Percentiles rank a stretch among this genome's conserved stretches.
Conservation (phyloP, 1,140 invertebrate species). For the Anoplolepis gracilipes region DNA sequence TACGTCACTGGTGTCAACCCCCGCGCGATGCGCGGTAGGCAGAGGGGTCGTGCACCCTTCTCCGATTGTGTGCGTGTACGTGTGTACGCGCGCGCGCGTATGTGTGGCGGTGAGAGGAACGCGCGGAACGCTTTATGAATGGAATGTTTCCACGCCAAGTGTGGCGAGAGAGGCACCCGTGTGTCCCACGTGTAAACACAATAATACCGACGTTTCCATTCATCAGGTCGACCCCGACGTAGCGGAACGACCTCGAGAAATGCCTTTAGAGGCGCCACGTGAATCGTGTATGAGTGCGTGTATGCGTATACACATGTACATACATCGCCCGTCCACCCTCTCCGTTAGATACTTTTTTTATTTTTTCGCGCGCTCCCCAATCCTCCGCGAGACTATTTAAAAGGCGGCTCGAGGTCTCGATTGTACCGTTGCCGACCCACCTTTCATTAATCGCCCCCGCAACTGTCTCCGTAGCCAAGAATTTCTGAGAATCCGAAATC, state of each 20-base stretch:
- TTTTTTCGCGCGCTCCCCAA: slow-evolving; percentile 56
- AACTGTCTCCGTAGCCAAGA: background rate
- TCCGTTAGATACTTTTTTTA: background rate
- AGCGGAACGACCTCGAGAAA: slow-evolving; percentile 78
- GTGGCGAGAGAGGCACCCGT: slow-evolving; percentile 78
- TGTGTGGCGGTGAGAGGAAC: slow-evolving; percentile 70
- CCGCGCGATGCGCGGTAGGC: slow-evolving; percentile 55
- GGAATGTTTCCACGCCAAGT: slow-evolving; percentile 81
- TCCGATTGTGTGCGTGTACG: background rate
- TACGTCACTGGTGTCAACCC: slow-evolving; percentile 71
- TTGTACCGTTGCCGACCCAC: background rate
- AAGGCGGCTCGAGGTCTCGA: slow-evolving; percentile 61
- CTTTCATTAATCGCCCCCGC: slow-evolving; percentile 36
- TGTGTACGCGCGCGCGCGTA: slow-evolving; percentile 2
- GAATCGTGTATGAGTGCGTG: slow-evolving; percentile 59
- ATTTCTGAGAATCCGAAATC: background rate
- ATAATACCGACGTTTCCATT: slow-evolving; percentile 82
- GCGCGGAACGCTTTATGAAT: slow-evolving; percentile 81
- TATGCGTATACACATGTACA: slow-evolving; percentile 32
- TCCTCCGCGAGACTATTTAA: slow-evolving; percentile 62
- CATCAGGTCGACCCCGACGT: slow-evolving; percentile 76
- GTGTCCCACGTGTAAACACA: slow-evolving; percentile 82
- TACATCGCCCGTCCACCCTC: slow-evolving; percentile 52
- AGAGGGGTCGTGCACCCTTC: slow-evolving; percentile 68
- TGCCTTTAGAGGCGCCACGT: slow-evolving; percentile 77